phyloP scores from a whole-genome alignment of 1,140 invertebrate species.

The Nebria ingens region DNA sequence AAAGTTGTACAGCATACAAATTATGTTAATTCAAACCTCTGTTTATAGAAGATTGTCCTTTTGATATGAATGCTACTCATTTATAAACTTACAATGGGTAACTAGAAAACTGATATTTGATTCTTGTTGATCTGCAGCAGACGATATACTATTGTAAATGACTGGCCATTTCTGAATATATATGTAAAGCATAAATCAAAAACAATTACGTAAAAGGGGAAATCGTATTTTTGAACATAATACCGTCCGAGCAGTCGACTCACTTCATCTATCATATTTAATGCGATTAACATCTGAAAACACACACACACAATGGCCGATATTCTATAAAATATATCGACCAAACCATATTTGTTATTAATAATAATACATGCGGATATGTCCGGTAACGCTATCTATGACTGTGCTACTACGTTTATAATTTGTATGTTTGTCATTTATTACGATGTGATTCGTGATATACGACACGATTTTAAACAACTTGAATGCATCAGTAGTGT shows the following conservation, averaged over 20 bases:
- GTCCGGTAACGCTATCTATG: too few relatives aligned
- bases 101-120: neutral
- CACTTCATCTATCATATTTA: slow-evolving; percentile 12
- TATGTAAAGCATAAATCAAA: slow-evolving; percentile 3
- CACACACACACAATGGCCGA: slow-evolving; percentile 9
- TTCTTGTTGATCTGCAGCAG: neutral
- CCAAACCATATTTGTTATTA: neutral
- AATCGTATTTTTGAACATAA: slow-evolving; percentile 9
- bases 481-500: too few relatives aligned
- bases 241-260: neutral
- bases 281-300: slow-evolving; percentile 8
- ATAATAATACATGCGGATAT: neutral
- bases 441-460: too few relatives aligned
- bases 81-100: neutral
- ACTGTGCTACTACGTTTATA: too few relatives aligned
- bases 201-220: slow-evolving; percentile 6
- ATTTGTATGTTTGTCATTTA: too few relatives aligned
- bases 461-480: too few relatives aligned
- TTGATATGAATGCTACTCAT: neutral
- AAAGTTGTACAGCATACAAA: too few relatives aligned
- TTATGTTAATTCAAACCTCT: neutral
- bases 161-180: neutral
- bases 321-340: slow-evolving; percentile 5
- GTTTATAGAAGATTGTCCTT: neutral
- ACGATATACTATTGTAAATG: neutral